Percentiles rank a stretch among this genome's conserved stretches.
These are phyloP conservation scores for Drosophila mojavensis DNA, from an alignment of 1,140 invertebrate genomes.

Conservation along the genomic window DNA sequence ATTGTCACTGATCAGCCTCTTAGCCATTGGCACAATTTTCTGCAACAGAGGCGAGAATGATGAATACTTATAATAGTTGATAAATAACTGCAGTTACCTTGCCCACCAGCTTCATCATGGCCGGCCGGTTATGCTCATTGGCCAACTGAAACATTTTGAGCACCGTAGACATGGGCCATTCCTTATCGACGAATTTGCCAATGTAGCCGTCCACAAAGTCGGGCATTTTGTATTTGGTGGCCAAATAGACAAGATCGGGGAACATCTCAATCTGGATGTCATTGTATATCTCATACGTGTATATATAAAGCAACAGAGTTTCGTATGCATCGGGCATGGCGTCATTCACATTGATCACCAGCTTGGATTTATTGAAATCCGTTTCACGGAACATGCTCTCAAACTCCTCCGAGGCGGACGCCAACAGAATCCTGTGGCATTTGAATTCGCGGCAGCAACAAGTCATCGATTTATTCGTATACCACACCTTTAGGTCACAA, in stretches of 20 bases:
- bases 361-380: constrained; percentile 29
- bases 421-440: constrained; percentile 53
- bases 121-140: constrained; percentile 23
- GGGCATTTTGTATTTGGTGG: constrained; percentile 42
- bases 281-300: constrained; percentile 62
- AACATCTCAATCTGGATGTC: constrained; percentile 48
- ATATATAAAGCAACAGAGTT: constrained; percentile 55
- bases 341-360: constrained; percentile 44
- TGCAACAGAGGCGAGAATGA: not conserved
- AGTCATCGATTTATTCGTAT: constrained; percentile 9
- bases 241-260: constrained; percentile 39
- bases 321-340: constrained; percentile 59
- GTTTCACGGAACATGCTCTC: constrained; percentile 34
- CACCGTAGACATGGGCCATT: constrained; percentile 48
- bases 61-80: not conserved
- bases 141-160: constrained; percentile 54
- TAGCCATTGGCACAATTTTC: constrained; percentile 54
- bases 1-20: constrained; percentile 41
- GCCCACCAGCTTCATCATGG: constrained; percentile 44
- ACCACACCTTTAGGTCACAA: constrained; percentile 56
- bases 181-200: constrained; percentile 32
- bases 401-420: constrained; percentile 58
- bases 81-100: constrained; percentile 13
- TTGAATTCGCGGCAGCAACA: constrained; percentile 37
- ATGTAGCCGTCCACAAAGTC: constrained; percentile 55